These are phyloP conservation scores for Pachliopta kotzebuea DNA, from an alignment of 2,888 invertebrate genomes.

Conservation along the genomic window DNA sequence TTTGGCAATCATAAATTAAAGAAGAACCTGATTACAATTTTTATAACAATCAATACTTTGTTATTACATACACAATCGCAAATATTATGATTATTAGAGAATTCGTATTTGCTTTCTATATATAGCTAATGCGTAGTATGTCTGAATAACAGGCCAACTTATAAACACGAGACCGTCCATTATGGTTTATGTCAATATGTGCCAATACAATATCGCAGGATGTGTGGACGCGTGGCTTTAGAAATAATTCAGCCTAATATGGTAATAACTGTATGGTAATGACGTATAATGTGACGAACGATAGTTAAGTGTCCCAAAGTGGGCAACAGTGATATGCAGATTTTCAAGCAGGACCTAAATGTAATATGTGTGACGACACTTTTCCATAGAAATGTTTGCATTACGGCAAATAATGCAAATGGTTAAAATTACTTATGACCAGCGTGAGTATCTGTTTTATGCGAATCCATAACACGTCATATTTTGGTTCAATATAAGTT, in stretches of 20 bases:
- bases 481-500: neutral
- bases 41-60: neutral
- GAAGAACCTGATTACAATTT: neutral
- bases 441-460: neutral
- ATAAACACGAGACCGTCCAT: constrained; percentile 5
- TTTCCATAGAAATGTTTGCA: constrained; percentile 11
- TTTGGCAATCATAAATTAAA: neutral
- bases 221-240: neutral
- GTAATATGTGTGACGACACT: constrained; percentile 4
- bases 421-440: neutral
- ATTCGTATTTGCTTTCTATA: neutral
- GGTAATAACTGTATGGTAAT: constrained; percentile 8
- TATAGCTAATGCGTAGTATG: constrained; percentile 7
- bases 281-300: constrained; percentile 23
- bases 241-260: constrained; percentile 10
- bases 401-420: neutral
- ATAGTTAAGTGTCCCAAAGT: neutral
- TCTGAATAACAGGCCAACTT: constrained; percentile 13
- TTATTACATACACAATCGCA: neutral
- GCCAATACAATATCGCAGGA: constrained; percentile 12
- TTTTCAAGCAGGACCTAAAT: neutral
- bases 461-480: neutral
- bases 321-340: neutral
- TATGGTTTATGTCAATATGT: constrained; percentile 22
- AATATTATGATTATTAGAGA: neutral